Conservation (phyloP, 2,888 invertebrate genomes). For the Flexamia atlantica region DNA sequence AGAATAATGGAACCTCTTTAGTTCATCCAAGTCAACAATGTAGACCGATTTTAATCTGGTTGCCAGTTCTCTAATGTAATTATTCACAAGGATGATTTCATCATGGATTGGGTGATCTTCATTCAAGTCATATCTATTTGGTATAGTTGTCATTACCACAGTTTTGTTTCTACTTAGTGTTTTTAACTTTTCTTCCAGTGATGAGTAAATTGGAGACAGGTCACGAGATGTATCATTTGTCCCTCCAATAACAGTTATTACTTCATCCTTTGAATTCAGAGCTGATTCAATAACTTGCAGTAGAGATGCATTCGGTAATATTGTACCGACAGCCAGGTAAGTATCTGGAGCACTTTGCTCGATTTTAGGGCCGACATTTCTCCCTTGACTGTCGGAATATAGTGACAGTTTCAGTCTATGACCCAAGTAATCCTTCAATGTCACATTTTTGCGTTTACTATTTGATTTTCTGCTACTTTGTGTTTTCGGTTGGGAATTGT, state of each 20-base stretch:
- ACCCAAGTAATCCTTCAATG: not conserved
- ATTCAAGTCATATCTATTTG: not conserved
- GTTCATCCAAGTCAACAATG: not conserved
- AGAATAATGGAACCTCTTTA: not conserved
- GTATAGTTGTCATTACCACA: conserved; percentile 10
- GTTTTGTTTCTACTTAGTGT: not conserved
- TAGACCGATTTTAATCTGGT: not conserved
- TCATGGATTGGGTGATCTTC: not conserved
- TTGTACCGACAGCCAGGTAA: not conserved
- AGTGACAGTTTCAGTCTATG: not conserved
- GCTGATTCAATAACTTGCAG: not conserved
- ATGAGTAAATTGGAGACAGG: not conserved
- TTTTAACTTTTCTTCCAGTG: not conserved
- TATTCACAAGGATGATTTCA: not conserved
- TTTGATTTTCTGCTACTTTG: not conserved
- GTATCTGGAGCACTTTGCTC: not conserved
- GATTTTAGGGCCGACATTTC: not conserved
- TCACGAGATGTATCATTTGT: not conserved
- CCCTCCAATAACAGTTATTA: not conserved
- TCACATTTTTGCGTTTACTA: not conserved
- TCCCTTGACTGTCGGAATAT: conserved; percentile 14
- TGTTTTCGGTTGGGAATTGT: no score
- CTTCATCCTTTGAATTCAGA: not conserved
- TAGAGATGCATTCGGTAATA: not conserved
- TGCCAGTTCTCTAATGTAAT: not conserved